Percentiles rank a stretch among this genome's conserved stretches.
Conservation (phyloP, 2,113 vertebrate species). For the Myxocyprinus asiaticus region DNA sequence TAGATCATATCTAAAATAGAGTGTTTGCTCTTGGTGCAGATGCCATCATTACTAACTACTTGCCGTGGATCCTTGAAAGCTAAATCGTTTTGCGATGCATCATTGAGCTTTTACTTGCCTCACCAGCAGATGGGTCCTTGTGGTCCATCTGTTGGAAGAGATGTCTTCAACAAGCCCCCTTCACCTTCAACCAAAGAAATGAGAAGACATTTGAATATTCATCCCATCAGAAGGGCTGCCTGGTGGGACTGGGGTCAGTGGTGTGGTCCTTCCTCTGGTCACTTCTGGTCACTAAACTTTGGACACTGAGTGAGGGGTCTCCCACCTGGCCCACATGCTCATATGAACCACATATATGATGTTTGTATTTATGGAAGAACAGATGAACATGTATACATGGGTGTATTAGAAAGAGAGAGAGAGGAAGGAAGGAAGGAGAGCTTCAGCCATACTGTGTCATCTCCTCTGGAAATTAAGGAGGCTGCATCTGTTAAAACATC, state of each 20-base stretch:
- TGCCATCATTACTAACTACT: constrained; percentile 90
- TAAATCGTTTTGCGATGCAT: constrained; percentile 92
- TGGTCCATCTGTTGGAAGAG: constrained; percentile 89
- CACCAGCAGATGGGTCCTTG: constrained; percentile 90
- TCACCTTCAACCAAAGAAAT: constrained; percentile 53
- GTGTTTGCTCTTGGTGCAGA: constrained; percentile 86
- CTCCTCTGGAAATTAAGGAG: constrained; percentile 45
- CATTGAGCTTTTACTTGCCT: constrained; percentile 91
- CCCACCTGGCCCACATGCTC: constrained; percentile 14
- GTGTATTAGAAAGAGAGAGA: constrained; percentile 25
- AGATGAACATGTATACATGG: constrained; percentile 20
- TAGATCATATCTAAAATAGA: constrained; percentile 92
- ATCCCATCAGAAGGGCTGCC: constrained; percentile 72
- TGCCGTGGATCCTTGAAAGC: constrained; percentile 88
- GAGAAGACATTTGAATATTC: constrained; percentile 76
- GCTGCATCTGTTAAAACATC: constrained; percentile 51
- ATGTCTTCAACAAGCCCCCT: constrained; percentile 91
- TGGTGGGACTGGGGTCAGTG: constrained; percentile 48
- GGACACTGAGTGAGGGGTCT: constrained; percentile 41
- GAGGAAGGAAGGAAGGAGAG: background rate
- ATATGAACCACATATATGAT: constrained; percentile 19
- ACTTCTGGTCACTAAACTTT: constrained; percentile 37
- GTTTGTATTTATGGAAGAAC: constrained; percentile 8
- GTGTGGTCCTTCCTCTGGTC: constrained; percentile 31
- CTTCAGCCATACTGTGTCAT: constrained; percentile 26